Base-by-base conservation (phyloP, 2,113 vertebrate genomes). In the Apteryx owenii region DNA sequence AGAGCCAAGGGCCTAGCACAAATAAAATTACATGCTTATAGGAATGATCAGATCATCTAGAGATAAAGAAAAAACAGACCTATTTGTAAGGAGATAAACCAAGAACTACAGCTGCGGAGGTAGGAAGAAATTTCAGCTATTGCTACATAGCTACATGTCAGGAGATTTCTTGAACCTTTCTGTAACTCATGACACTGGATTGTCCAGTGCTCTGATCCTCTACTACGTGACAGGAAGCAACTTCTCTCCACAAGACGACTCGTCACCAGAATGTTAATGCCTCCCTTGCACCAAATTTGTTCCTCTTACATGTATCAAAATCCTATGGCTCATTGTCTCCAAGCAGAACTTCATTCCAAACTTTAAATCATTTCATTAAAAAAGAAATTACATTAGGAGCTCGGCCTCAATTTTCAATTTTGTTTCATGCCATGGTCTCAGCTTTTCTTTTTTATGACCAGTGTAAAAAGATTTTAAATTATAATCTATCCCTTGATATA, bases 351-450 rank as follows among this genome's bases (percentile, higher is more conserved):
- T 97, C 69, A 94, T 94, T 89, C 84, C 91, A 92, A 97, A 95
- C 76, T 92, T 97, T 68, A 95, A 96, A 97, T 92, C 71, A 89
- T 94, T 97, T 95, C 81, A 97, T 97, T 97, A 94, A 93, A 96
- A 96, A 97, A 85, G 85, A 97, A 97, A 97, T 97, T 95, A 84
- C 93, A 90, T 91, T 94, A 95, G 92, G 90, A 93, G 81, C 90
- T 88, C 81, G 96, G 72, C 91, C 91, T 93, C 4, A 1, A 86
- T 96, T 97, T 97, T 95, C 91, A 95, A 90, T 95, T 96, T 95
- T 88, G 84, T 60, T 94, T 95, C 60, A 1, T 95, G 91, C 85
- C 73, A 89, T 51, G 68, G 88, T 96, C 84, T 96, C 91, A 90
- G 93, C 69, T 96, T 94, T 95, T 89, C 85, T 94, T 96, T 92